Evolutionary conservation across 2,113 vertebrate genomes (phyloP).

Genomic region (Sebastes schlegelii): DNA sequence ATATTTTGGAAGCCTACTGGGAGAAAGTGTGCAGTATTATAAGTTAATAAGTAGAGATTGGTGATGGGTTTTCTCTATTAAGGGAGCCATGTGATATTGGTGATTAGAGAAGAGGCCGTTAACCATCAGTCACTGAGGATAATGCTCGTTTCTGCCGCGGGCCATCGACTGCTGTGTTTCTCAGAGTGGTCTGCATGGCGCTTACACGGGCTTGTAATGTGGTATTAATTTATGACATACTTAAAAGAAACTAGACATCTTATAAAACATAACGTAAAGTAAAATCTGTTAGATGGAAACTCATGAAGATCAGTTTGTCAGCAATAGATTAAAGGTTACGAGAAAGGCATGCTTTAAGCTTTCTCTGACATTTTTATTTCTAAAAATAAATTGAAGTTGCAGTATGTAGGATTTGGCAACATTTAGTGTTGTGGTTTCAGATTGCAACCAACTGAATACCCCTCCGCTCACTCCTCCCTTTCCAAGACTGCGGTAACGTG

Average conservation of each 20-base stretch:
- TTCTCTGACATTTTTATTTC: background rate
- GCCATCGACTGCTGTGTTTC: slow-evolving; percentile 10
- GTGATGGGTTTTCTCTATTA: background rate
- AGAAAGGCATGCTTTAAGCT: background rate
- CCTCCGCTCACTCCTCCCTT: too few species aligned
- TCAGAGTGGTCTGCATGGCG: background rate
- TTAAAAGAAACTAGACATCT: background rate
- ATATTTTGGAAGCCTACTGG: background rate
- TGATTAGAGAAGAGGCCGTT: background rate
- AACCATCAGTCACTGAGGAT: background rate
- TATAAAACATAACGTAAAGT: background rate
- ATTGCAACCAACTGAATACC: too few species aligned
- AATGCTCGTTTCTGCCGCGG: background rate
- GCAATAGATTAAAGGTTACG: background rate
- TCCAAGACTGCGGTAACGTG: too few species aligned
- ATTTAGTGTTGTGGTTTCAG: too few species aligned
- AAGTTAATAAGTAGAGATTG: background rate
- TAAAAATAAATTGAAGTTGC: background rate
- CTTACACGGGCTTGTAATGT: background rate
- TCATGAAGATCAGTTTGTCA: background rate
- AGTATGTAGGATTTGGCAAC: too few species aligned
- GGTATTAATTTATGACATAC: background rate
- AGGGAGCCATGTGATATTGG: background rate
- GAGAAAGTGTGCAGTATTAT: too few species aligned
- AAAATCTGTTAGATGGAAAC: background rate